A percentile compares a stretch with the other conserved stretches of the same genome.
Evolutionary conservation across 2,888 invertebrate species (phyloP).

Genomic region (Trypoxylon attenuatum): DNA sequence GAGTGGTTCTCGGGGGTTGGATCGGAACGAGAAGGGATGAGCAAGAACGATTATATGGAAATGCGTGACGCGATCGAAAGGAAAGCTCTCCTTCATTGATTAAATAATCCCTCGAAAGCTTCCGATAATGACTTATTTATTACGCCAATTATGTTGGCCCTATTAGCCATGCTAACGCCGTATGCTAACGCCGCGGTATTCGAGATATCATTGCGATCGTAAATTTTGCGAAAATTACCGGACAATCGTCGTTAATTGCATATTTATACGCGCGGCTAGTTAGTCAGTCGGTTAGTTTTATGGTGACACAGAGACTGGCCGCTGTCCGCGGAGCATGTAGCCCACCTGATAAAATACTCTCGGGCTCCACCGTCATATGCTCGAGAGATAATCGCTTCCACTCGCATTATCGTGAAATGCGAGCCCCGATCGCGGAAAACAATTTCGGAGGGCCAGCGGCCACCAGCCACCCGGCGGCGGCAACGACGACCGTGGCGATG

Average conservation of each 20-base stretch:
- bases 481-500: too few relatives aligned
- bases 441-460: conserved; percentile 32
- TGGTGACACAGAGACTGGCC: conserved; percentile 38
- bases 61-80: conserved; percentile 64
- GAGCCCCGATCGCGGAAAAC: conserved; percentile 39
- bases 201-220: conserved; percentile 53
- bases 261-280: conserved; percentile 56
- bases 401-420: conserved; percentile 49
- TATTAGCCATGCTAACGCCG: conserved; percentile 63
- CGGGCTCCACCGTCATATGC: conserved; percentile 33
- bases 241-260: conserved; percentile 64
- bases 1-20: too few relatives aligned
- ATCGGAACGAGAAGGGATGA: conserved; percentile 23
- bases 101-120: conserved; percentile 66
- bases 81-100: conserved; percentile 69
- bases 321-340: conserved; percentile 3
- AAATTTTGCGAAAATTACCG: conserved; percentile 62
- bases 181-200: too few relatives aligned
- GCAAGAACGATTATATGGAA: conserved; percentile 70
- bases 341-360: conserved; percentile 38
- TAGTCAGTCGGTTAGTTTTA: conserved; percentile 55
- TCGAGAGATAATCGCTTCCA: conserved; percentile 46
- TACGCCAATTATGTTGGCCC: conserved; percentile 70
- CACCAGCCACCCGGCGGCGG: background rate
- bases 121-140: conserved; percentile 73